phyloP scores from a whole-genome alignment of 2,888 invertebrate genomes.

The Megaustenia siamemsis region DNA sequence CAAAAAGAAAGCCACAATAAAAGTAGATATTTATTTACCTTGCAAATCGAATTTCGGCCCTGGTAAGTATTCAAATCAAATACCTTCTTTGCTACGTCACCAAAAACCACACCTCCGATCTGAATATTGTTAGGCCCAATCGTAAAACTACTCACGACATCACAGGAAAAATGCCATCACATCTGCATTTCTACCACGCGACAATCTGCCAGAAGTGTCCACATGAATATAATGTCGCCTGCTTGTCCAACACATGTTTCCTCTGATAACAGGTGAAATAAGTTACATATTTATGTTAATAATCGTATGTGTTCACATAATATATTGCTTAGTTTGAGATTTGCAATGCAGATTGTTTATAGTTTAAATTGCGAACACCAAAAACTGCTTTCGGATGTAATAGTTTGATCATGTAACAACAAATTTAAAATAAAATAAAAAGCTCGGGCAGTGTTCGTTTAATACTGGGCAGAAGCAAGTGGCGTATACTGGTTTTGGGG shows the following conservation, averaged over 20 bases:
- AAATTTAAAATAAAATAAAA: no score
- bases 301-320: no score
- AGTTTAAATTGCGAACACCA: no score
- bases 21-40: not conserved
- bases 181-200: not conserved
- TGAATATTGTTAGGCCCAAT: conserved; percentile 3
- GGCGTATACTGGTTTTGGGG: no score
- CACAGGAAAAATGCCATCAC: not conserved
- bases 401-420: no score
- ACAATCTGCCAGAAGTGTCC: conserved; percentile 30
- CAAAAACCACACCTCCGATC: conserved; percentile 21
- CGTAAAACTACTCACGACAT: not conserved
- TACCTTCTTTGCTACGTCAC: not conserved
- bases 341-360: no score
- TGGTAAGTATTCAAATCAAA: conserved; percentile 5
- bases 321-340: no score
- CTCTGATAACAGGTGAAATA: no score
- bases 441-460: no score
- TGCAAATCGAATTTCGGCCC: not conserved
- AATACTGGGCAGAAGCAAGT: no score
- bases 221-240: conserved; percentile 5
- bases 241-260: not conserved
- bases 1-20: not conserved
- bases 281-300: no score
- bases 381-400: no score